Evolutionary conservation across 2,113 vertebrate species (phyloP), one percentile per base, ranked within the genome.

Genomic region (Rhinoderma darwinii): DNA sequence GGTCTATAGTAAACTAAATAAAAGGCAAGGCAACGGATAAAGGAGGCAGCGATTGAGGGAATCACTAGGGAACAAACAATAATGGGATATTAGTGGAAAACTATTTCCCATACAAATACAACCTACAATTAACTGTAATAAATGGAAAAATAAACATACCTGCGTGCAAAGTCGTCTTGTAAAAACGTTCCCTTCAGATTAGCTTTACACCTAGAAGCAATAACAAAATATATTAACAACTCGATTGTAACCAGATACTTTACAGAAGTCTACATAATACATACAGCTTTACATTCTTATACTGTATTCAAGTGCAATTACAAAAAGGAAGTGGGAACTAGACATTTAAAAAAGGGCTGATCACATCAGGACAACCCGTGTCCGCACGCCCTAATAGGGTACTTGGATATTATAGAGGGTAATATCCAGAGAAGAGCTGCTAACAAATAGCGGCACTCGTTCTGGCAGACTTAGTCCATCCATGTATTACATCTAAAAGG

Each of bases 141-240:
- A 56, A 56, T 56, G 20, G 5, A 22, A 56, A 5, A 8, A 9
- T 32, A 83, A 86, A 59, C 39, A 37, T 86, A 56, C 30, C 47
- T 75, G 74, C 74, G 76, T 83, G 72, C 51, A 44, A 3, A 12
- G 50, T 35, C 47, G 0, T 0, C 82, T 84, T 84, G 25, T 54
- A 50, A 72, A 54, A 54, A 37, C 11, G 44, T 56, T 70, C 66
- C 27, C 43, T 47, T 84, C 17, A 39, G 30, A 17, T 18, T 84
- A 43, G 51, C 47, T 72, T 74, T 41, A n/a, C 47, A 51, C 68
- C 82, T 74, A 37, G n/a, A 74, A 41, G 18, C 56, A 83, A 47
- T 3, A 70, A 44, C 1, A 51, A 1, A 54, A 1, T 0, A 30
- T 32, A 83, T 83, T 15, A 70, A 35, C 17, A 76, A 22, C 66